phyloP scores from a whole-genome alignment of 2,888 invertebrate genomes.

The Eledona agricola region DNA sequence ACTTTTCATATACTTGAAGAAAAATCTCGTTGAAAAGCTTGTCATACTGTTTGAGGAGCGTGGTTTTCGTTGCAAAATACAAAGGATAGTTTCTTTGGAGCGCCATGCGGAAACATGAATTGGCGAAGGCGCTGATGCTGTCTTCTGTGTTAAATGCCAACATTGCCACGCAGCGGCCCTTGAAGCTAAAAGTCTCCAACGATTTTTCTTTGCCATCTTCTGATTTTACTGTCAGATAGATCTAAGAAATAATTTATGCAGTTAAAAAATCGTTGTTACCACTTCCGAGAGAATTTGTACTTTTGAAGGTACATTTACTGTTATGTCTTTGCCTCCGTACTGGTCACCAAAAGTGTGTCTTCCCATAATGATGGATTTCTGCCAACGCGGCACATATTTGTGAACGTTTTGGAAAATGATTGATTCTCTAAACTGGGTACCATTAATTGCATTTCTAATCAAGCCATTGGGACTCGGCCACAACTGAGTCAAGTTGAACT shows the following conservation, averaged over 20 bases:
- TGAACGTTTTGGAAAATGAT: slow-evolving; percentile 85
- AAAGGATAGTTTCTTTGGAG: slow-evolving; percentile 83
- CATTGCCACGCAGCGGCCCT: slow-evolving; percentile 76
- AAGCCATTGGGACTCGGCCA: slow-evolving; percentile 90
- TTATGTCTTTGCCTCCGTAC: slow-evolving; percentile 83
- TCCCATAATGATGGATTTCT: slow-evolving; percentile 81
- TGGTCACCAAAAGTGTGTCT: slow-evolving; percentile 88
- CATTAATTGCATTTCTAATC: slow-evolving; percentile 85
- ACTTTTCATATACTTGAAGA: slow-evolving; percentile 82
- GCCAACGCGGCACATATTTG: slow-evolving; percentile 84
- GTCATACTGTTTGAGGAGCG: slow-evolving; percentile 84
- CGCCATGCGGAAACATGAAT: slow-evolving; percentile 85
- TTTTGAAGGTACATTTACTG: slow-evolving; percentile 59
- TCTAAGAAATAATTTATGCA: slow-evolving; percentile 29
- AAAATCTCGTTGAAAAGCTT: slow-evolving; percentile 89
- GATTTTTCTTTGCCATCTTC: slow-evolving; percentile 69
- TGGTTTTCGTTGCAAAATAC: slow-evolving; percentile 87
- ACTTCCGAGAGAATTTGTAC: too few relatives aligned
- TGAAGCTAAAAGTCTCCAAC: slow-evolving; percentile 71
- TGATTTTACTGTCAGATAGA: slow-evolving; percentile 61
- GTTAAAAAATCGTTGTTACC: too few relatives aligned
- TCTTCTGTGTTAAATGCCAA: slow-evolving; percentile 89
- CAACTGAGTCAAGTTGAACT: slow-evolving; percentile 89
- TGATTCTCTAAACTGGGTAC: slow-evolving; percentile 87
- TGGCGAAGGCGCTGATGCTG: slow-evolving; percentile 81